Percentiles rank a stretch among this genome's conserved stretches.
Evolutionary conservation across 2,888 invertebrate genomes (phyloP).

Genomic region (Polydrusus cervinus): DNA sequence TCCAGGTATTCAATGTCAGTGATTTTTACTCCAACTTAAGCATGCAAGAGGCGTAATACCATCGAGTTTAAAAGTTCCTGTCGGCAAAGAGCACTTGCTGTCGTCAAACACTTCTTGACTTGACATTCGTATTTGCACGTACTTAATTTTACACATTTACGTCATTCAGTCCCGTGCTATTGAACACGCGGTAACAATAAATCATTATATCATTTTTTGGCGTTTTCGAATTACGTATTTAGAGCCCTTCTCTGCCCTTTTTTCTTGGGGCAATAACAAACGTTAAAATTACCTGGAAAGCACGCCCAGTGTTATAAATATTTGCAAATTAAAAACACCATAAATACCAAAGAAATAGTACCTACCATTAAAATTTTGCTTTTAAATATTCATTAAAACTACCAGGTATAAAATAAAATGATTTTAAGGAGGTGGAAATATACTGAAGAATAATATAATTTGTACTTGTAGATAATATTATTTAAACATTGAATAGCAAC

Average conservation of each 20-base stretch:
- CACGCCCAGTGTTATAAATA: not conserved
- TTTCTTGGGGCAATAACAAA: too few species aligned
- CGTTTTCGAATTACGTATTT: too few species aligned
- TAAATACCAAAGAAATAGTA: not conserved
- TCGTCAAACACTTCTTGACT: constrained; percentile 15
- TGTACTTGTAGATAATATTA: not conserved
- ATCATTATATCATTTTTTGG: not conserved
- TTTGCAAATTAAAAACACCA: not conserved
- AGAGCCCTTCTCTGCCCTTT: too few species aligned
- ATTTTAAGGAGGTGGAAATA: too few species aligned
- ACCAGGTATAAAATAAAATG: too few species aligned
- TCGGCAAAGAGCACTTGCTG: constrained; percentile 32
- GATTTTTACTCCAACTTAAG: constrained; percentile 11
- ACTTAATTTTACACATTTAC: constrained; percentile 18
- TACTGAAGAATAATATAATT: not conserved
- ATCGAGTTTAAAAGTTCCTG: constrained; percentile 42
- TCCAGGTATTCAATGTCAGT: not conserved
- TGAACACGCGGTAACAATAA: constrained; percentile 25
- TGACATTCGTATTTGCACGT: constrained; percentile 36
- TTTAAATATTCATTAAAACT: too few species aligned
- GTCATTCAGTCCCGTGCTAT: constrained; percentile 27
- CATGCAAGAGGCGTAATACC: constrained; percentile 30
- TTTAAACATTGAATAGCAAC: not conserved
- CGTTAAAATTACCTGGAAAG: too few species aligned
- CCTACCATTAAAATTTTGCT: too few species aligned